A percentile compares a stretch with the other conserved stretches of the same genome.
phyloP scores from a whole-genome alignment of 2,797 vertebrate genomes.

The Schizopygopsis pylzovi region DNA sequence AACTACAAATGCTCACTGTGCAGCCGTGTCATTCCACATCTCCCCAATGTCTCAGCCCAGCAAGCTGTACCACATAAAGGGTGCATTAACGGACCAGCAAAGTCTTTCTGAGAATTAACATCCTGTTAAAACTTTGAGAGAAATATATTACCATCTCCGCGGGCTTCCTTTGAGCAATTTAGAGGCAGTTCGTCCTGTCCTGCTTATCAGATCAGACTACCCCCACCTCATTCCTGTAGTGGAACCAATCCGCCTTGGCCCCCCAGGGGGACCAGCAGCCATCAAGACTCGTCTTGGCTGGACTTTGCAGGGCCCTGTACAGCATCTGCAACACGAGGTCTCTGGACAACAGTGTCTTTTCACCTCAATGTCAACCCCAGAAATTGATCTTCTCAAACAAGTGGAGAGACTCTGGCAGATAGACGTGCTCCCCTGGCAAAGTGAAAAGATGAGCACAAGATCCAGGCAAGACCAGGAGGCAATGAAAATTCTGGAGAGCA shows the following conservation, averaged over 20 bases:
- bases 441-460: not conserved
- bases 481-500: constrained; percentile 1
- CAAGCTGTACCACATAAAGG: not conserved
- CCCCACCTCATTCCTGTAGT: not conserved
- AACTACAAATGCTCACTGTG: not conserved
- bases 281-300: not conserved
- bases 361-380: not conserved
- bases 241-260: constrained; percentile 20
- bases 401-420: not conserved
- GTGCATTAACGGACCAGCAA: constrained; percentile 35
- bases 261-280: not conserved
- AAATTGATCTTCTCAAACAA: not conserved
- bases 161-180: not conserved
- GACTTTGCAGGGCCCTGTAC: not conserved
- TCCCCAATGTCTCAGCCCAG: not conserved
- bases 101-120: not conserved
- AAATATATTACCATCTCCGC: not conserved
- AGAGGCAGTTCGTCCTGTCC: not conserved
- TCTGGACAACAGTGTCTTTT: not conserved
- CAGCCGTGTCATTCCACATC: constrained; percentile 1
- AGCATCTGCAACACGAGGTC: not conserved
- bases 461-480: constrained; percentile 22
- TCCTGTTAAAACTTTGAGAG: not conserved
- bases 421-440: not conserved
- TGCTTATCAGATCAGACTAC: constrained; percentile 42